A percentile compares a stretch with the other conserved stretches of the same genome.
Conservation (phyloP, 2,888 invertebrate species). For the Microchrysa polita region DNA sequence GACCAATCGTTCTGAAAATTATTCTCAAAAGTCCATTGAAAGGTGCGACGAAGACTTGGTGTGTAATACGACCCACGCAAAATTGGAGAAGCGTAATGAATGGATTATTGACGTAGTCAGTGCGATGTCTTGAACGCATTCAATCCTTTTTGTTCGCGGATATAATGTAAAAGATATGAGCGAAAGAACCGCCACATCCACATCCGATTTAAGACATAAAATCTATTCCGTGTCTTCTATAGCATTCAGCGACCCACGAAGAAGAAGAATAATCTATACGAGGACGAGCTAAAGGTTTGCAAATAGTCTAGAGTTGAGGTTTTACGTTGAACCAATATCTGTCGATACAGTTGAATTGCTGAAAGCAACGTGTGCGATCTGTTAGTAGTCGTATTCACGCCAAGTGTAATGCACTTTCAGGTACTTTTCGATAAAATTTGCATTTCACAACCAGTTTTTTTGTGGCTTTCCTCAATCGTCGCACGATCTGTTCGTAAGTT, state of each 20-base stretch:
- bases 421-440: conserved; percentile 23
- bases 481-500: conserved; percentile 6
- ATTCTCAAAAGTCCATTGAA: conserved; percentile 13
- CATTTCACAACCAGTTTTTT: conserved; percentile 25
- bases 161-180: conserved; percentile 14
- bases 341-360: background rate
- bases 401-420: conserved; percentile 45
- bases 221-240: conserved; percentile 18
- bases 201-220: background rate
- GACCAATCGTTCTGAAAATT: background rate
- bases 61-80: conserved; percentile 49
- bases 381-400: conserved; percentile 34
- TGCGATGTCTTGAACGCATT: conserved; percentile 24
- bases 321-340: background rate
- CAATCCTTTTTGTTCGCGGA: conserved; percentile 28
- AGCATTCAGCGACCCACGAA: no score
- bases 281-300: no score
- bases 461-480: conserved; percentile 17
- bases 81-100: conserved; percentile 46
- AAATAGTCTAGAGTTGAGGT: no score
- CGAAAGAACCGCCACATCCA: conserved; percentile 14
- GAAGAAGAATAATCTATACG: no score
- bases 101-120: conserved; percentile 48
- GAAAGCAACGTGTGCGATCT: conserved; percentile 48
- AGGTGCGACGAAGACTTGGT: conserved; percentile 10